Percentiles rank a stretch among this genome's conserved stretches.
phyloP scores from a whole-genome alignment of 2,888 invertebrate species.

The Loripinus fragilis region DNA sequence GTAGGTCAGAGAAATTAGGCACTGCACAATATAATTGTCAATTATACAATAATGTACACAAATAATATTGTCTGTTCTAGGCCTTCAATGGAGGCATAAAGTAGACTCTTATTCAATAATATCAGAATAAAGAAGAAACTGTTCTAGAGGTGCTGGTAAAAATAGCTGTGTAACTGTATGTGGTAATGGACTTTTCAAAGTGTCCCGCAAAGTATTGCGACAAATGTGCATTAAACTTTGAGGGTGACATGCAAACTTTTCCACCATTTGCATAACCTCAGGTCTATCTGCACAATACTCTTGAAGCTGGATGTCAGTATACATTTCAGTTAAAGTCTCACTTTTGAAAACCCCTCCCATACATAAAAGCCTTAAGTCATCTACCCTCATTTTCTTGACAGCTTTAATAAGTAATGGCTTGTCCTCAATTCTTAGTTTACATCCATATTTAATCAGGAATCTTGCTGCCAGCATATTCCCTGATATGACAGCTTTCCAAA shows the following conservation, averaged over 20 bases:
- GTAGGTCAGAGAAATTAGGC: too few relatives aligned
- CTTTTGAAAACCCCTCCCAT: constrained; percentile 42
- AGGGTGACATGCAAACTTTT: constrained; percentile 35
- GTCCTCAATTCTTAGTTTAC: constrained; percentile 34
- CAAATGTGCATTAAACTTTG: constrained; percentile 36
- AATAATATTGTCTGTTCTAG: too few relatives aligned
- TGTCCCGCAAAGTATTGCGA: constrained; percentile 31
- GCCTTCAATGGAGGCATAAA: too few relatives aligned
- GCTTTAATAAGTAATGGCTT: constrained; percentile 34
- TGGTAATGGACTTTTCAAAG: constrained; percentile 28
- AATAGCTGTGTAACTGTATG: constrained; percentile 25
- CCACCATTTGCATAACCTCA: constrained; percentile 33
- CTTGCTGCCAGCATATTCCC: constrained; percentile 46
- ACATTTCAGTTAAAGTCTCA: constrained; percentile 27
- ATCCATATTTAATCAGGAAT: constrained; percentile 44
- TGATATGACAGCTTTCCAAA: constrained; percentile 42
- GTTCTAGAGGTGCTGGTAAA: constrained; percentile 43
- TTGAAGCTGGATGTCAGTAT: constrained; percentile 24
- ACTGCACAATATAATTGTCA: too few relatives aligned
- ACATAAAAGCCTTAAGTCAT: constrained; percentile 46
- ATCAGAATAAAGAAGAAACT: constrained; percentile 49
- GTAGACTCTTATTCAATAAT: constrained; percentile 31
- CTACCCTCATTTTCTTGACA: constrained; percentile 37
- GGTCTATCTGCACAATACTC: constrained; percentile 34
- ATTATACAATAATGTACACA: too few relatives aligned